These are phyloP conservation scores for Phalacrocorax aristotelis DNA, from an alignment of 2,113 vertebrate genomes.

Conservation along the genomic window DNA sequence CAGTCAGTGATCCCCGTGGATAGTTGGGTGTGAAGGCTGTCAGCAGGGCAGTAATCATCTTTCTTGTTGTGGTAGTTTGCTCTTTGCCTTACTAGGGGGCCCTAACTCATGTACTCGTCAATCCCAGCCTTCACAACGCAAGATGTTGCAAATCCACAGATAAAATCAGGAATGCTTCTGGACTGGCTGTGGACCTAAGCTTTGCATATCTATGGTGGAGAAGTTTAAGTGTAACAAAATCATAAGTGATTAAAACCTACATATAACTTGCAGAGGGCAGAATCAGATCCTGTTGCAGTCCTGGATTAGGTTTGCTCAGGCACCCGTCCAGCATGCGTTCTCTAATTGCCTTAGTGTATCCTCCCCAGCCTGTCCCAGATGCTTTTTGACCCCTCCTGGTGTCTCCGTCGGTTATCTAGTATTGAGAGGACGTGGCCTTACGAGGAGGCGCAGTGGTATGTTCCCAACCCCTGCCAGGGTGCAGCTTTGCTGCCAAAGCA, in stretches of 20 bases:
- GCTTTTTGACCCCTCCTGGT: neutral
- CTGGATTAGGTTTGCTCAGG: neutral
- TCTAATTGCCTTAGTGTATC: neutral
- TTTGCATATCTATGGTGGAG: neutral
- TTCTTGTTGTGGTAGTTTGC: neutral
- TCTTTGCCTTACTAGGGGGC: neutral
- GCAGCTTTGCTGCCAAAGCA: neutral
- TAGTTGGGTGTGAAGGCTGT: neutral
- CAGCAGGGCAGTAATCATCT: neutral
- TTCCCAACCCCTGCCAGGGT: neutral
- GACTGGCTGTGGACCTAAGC: neutral
- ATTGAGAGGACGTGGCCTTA: neutral
- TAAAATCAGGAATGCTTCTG: neutral
- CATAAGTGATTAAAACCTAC: neutral
- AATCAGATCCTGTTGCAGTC: neutral
- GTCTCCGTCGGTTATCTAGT: neutral
- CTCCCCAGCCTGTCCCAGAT: neutral
- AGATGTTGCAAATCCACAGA: neutral
- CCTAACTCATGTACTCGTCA: neutral
- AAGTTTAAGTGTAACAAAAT: neutral
- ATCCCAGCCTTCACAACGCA: neutral
- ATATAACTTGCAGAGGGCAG: neutral
- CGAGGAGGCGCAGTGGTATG: rapidly evolving
- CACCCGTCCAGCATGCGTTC: neutral
- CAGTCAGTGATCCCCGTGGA: neutral